Percentiles rank a stretch among this genome's conserved stretches.
phyloP scores from a whole-genome alignment of 2,888 invertebrate genomes.

The Synergus itoensis region DNA sequence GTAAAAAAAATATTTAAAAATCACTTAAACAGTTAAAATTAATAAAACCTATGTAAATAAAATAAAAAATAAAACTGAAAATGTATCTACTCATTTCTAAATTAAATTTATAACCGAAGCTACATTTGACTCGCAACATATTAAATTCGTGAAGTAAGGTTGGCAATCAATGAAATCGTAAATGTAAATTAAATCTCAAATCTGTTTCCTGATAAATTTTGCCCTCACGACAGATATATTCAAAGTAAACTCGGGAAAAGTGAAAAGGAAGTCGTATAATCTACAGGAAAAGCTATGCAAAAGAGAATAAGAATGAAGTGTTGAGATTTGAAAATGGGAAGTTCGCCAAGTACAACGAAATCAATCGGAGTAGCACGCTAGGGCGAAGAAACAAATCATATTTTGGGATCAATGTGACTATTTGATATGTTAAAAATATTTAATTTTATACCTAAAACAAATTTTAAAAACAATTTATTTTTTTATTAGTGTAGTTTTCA shows the following conservation, averaged over 20 bases:
- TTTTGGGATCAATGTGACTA: neutral
- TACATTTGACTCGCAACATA: too few species aligned
- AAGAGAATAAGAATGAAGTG: conserved; percentile 1
- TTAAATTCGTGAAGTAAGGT: too few species aligned
- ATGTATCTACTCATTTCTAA: too few species aligned
- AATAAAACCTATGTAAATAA: too few species aligned
- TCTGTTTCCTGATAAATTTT: neutral
- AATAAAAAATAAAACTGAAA: too few species aligned
- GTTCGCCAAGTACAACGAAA: conserved; percentile 19
- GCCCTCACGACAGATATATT: neutral
- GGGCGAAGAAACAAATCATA: neutral
- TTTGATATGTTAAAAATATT: neutral
- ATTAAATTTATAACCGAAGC: too few species aligned
- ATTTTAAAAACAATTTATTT: too few species aligned
- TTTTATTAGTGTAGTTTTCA: too few species aligned
- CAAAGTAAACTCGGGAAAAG: neutral
- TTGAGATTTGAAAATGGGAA: neutral
- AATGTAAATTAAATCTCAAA: neutral
- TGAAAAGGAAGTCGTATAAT: neutral
- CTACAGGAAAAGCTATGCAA: neutral
- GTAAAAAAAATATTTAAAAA: too few species aligned
- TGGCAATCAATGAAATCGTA: too few species aligned
- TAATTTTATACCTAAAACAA: too few species aligned
- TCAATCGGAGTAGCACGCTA: neutral
- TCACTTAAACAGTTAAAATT: too few species aligned